Evolutionary conservation across 2,888 invertebrate species (phyloP), one percentile per base, ranked within the genome.

Genomic region (Adelognathus sp.): DNA sequence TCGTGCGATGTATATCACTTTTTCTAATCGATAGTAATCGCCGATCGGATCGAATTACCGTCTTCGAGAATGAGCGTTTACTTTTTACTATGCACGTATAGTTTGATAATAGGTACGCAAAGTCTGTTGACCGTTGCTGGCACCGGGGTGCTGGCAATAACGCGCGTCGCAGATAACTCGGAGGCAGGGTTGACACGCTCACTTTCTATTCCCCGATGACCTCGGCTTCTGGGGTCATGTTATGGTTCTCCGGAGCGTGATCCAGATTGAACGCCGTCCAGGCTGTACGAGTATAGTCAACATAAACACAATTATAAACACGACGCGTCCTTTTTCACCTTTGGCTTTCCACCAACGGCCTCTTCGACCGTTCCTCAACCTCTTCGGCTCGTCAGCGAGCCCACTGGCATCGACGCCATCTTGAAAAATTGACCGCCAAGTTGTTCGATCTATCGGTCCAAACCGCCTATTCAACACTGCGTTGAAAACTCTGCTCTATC

Each of bases 1-100:
- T 46, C 46, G 29, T 14, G 54, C 27, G 54, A 29, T n/a, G n/a
- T n/a, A n/a, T 27, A 54, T 54, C 33, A 67, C 41, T 67, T 60
- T 39, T 31, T 29, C 33, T 67, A 69, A 75, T 75, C 75, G 52
- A 69, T 75, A 69, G 61, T 75, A 61, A 75, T 69, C 75, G 69
- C 1, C 36, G 27, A 67, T 67, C 67, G 69, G 60, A 75, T 75
- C 75, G 61, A 61, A 69, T 75, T 39, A 69, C 61, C 61, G 50
- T 67, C 58, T 46, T 16, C 3, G 21, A 2, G 36, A 9, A 14
- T 11, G n/a, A 24, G 46, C 9, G 31, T 69, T 21, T 9, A 29
- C 11, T n/a, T 33, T 7, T 21, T 11, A 18, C 7, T n/a, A 46
- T 46, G 24, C 46, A 31, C 14, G n/a, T n/a, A n/a, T n/a, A n/a